Percentiles rank a stretch among this genome's conserved stretches.
Conservation (phyloP, 53 echinoderm and acorn worm genomes). For the Astropecten irregularis region DNA sequence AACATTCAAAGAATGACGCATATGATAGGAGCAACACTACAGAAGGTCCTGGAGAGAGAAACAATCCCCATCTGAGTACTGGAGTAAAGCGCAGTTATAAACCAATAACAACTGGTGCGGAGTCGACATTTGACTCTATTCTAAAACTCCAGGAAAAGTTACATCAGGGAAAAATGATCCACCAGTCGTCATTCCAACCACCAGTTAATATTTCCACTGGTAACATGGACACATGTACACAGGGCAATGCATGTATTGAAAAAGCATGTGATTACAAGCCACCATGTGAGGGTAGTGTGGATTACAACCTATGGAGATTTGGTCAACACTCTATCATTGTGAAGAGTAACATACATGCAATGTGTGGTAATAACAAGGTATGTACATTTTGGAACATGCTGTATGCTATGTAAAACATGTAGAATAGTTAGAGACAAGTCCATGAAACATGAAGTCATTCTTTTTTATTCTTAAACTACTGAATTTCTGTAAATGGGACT, state of each 20-base stretch:
- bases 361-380: slow-evolving; percentile 16
- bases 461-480: too few species aligned
- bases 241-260: slow-evolving; percentile 12
- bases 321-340: slow-evolving; percentile 53
- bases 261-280: slow-evolving; percentile 13
- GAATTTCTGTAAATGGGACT: too few species aligned
- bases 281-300: slow-evolving; percentile 25
- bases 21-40: not conserved
- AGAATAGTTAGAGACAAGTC: too few species aligned
- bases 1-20: not conserved
- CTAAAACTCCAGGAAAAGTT: slow-evolving; percentile 55
- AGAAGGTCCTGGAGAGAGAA: not conserved
- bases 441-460: too few species aligned
- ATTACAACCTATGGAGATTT: slow-evolving; percentile 62
- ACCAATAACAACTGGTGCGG: slow-evolving; percentile 30
- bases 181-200: slow-evolving; percentile 37
- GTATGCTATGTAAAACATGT: too few species aligned
- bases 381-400: too few species aligned
- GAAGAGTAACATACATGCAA: slow-evolving; percentile 42
- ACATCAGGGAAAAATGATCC: slow-evolving; percentile 35
- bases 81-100: too few species aligned
- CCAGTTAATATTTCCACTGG: not conserved
- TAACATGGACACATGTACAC: not conserved
- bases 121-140: slow-evolving; percentile 58
- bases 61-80: too few species aligned